phyloP scores from a whole-genome alignment of 2,113 vertebrate genomes.

The Hydrolagus affinis region DNA sequence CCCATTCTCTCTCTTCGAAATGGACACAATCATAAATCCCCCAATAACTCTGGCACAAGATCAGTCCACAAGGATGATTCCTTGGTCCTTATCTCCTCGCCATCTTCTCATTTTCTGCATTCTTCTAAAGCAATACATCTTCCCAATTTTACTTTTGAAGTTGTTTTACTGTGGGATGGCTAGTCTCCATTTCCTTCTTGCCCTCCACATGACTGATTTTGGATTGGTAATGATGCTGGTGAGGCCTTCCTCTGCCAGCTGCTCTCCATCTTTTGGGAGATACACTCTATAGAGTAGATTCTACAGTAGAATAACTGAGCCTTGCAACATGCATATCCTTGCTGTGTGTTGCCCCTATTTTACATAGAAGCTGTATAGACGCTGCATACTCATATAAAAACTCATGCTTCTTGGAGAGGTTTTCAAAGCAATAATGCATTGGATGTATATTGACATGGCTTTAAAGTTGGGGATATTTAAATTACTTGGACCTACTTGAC shows the following conservation, averaged over 20 bases:
- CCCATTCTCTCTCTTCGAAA: neutral
- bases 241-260: neutral
- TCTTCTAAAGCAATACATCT: neutral
- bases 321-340: too few relatives aligned
- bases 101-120: neutral
- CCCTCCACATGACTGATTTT: neutral
- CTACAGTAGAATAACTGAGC: neutral
- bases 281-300: neutral
- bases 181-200: neutral
- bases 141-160: neutral
- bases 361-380: too few relatives aligned
- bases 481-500: too few relatives aligned
- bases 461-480: too few relatives aligned
- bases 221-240: neutral
- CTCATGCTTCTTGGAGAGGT: too few relatives aligned
- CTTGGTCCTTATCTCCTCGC: neutral
- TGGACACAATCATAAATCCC: neutral
- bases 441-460: too few relatives aligned
- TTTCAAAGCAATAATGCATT: too few relatives aligned
- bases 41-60: neutral
- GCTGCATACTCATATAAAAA: too few relatives aligned
- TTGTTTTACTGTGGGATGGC: neutral
- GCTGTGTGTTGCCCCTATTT: too few relatives aligned
- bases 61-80: neutral
- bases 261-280: neutral